Conservation (phyloP, 2,113 vertebrate species). For the Herpailurus yagouaroundi region DNA sequence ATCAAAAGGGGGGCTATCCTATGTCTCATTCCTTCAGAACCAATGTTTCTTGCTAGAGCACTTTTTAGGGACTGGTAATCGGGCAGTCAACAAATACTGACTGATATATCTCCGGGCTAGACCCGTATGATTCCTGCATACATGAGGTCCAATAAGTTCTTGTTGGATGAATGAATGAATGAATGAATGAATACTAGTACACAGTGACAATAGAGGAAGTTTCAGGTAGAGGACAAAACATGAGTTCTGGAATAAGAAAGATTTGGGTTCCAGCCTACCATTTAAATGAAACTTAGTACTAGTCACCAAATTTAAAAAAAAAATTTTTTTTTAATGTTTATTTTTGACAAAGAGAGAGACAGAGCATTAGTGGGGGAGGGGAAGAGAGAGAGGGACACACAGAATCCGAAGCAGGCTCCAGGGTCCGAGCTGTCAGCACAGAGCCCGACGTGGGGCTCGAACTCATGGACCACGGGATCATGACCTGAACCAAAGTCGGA, state of each 20-base stretch:
- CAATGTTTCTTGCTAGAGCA: not conserved
- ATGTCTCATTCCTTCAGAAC: not conserved
- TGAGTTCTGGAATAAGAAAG: not conserved
- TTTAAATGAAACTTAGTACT: not conserved
- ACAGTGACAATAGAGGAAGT: not conserved
- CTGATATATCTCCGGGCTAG: not conserved
- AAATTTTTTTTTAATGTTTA: no score
- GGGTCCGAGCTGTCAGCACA: no score
- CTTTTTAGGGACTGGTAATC: not conserved
- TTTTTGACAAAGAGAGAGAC: no score
- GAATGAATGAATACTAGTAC: not conserved
- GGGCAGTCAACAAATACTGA: not conserved
- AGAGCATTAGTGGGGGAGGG: no score
- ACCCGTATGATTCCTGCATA: not conserved
- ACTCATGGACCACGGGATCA: no score
- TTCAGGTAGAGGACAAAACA: not conserved
- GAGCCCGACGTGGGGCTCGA: no score
- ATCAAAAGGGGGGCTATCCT: not conserved
- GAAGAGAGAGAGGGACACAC: no score
- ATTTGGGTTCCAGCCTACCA: not conserved
- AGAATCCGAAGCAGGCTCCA: no score
- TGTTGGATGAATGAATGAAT: not conserved
- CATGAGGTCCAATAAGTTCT: not conserved
- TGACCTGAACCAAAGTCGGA: no score
- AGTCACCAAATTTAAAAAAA: not conserved